Evolutionary conservation across 1,140 invertebrate genomes (phyloP), one percentile per base, ranked within the genome.

Genomic region (Drosophila subobscura): DNA sequence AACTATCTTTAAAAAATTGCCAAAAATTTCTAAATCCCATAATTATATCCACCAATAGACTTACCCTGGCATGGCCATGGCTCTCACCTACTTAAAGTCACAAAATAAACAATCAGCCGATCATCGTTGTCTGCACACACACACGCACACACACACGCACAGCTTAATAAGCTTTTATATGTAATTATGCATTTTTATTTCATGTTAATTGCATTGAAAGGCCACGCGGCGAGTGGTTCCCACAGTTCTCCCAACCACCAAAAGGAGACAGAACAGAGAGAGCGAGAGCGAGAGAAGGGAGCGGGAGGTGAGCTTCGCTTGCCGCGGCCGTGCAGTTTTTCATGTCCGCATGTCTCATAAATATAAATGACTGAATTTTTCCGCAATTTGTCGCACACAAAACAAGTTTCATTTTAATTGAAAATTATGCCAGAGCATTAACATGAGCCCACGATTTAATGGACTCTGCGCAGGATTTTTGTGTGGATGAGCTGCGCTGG

Each of bases 361-460:
- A 86, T 86, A 86, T 86, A 86, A 86, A 86, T 88, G 83, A 85
- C 64, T 57, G 72, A 16, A 63, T 80, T 80, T 75, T 71, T 72
- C 61, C 56, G 74, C 78, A 86, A 76, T 86, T 86, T 86, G 78
- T 86, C 83, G 83, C 70, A 79, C 73, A 77, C 77, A 88, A 88
- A 86, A 80, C 83, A 86, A 86, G 88, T 86, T 86, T 86, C 64
- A 88, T 81, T 86, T 86, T 86, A 86, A 86, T 86, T 86, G 83
- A 86, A 86, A 86, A 86, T 88, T 86, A 86, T 86, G 83, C 83
- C 78, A 70, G 63, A 77, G 83, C 83, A 88, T 72, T 88, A 86
- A 72, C 78, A 85, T 85, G 85, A 83, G 77, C 58, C 58, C 66
- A 61, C 56, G 29, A 66, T 50, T 55, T 68, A 68, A 68, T 67